Percentiles rank a stretch among this genome's conserved stretches.
Evolutionary conservation across 2,797 vertebrate genomes (phyloP).

Genomic region (Coregonus ussuriensis): DNA sequence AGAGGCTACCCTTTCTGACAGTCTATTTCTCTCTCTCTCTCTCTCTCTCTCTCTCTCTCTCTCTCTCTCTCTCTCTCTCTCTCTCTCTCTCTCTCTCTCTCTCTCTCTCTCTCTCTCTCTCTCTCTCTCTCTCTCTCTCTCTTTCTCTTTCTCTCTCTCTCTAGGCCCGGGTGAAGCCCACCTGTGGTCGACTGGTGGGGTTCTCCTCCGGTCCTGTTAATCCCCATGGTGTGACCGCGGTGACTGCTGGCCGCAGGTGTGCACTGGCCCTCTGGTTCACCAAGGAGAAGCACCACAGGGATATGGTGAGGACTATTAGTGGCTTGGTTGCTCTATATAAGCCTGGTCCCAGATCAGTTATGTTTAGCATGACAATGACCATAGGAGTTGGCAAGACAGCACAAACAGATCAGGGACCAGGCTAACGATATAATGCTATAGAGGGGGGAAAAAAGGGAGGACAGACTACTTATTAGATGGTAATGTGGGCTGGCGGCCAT

Average conservation of each 20-base stretch:
- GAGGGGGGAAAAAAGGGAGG: too few relatives aligned
- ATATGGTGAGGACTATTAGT: conserved; percentile 82
- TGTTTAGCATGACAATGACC: too few relatives aligned
- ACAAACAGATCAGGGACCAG: too few relatives aligned
- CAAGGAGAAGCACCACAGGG: conserved; percentile 83
- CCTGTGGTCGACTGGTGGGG: conserved; percentile 89
- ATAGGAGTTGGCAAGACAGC: too few relatives aligned
- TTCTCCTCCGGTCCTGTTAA: conserved; percentile 93
- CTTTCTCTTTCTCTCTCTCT: too few relatives aligned
- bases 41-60: neutral
- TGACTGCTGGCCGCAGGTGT: conserved; percentile 85
- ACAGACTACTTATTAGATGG: too few relatives aligned
- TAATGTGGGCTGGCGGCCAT: too few relatives aligned
- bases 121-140: too few relatives aligned
- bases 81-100: too few relatives aligned
- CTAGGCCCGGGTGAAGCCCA: conserved; percentile 86
- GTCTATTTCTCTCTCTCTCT: neutral
- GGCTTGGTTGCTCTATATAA: conserved; percentile 59
- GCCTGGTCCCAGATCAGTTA: conserved; percentile 58
- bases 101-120: too few relatives aligned
- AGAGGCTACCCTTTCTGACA: neutral
- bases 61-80: neutral
- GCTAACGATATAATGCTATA: too few relatives aligned
- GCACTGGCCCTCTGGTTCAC: conserved; percentile 94
- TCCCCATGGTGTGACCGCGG: conserved; percentile 89